Base-by-base conservation (phyloP, 2,797 vertebrate genomes). In the Bradypodion ventrale region DNA sequence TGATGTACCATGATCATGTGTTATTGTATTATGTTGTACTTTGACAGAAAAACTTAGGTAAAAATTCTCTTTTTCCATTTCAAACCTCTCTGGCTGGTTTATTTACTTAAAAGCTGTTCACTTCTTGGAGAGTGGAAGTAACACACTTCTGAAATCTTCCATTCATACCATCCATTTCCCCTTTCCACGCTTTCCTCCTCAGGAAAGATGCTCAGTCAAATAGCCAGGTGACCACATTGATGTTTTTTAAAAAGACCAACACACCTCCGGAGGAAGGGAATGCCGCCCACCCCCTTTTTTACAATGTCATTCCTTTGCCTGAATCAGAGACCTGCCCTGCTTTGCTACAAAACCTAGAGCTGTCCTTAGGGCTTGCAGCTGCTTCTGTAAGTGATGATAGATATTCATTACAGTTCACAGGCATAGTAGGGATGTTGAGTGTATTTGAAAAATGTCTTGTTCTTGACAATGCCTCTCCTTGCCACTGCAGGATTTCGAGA, bases 151-250 rank as follows among this genome's bases (percentile, higher is more conserved):
- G 74, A 80, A 85, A 68, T 52, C 56, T 66, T 32, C 76, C 32
- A 37, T 77, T 82, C n/a, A 25, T 82, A 85, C 84, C 80, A 82
- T 27, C 32, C 80, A 16, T 32, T 10, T 84, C 13, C 82, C 78
- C 5, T 35, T 86, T 5, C 59, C 21, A 44, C 42, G 27, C 7
- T 63, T 60, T n/a, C 35, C 13, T 37, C 12, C 23, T 27, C 23
- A n/a, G 16, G 16, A 42, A 9, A n/a, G n/a, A n/a, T n/a, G 21
- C 23, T 32, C n/a, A 3, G 59, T 52, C 62, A 40, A 72, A 9
- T 77, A 74, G 79, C 52, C 21, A 19, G 37, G 46, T 75, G 74
- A 0, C 81, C 40, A 62, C 40, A n/a, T 40, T 49, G 62, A 46
- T 69, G 62, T 68, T 12, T 56, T 7, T n/a, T 37, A n/a, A 44